Evolutionary conservation across 1,140 invertebrate species (phyloP).

Genomic region (Drosophila parabipectinata): DNA sequence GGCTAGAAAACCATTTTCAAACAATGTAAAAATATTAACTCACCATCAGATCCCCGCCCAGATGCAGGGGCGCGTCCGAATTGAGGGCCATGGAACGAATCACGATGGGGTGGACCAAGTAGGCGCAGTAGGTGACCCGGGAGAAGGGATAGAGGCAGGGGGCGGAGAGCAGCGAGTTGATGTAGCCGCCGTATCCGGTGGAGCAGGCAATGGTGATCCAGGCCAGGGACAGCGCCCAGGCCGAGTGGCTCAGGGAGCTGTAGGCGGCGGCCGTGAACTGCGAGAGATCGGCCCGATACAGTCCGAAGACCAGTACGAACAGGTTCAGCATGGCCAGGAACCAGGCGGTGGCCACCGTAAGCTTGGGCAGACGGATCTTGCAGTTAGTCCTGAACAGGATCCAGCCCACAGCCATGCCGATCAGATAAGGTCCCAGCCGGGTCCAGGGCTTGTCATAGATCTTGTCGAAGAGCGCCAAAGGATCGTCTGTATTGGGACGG

Average conservation of each 20-base stretch:
- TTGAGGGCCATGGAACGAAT: slow-evolving; percentile 91
- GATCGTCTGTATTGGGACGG: slow-evolving; percentile 91
- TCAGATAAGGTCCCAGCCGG: slow-evolving; percentile 91
- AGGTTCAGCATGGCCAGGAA: slow-evolving; percentile 87
- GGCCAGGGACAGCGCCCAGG: slow-evolving; percentile 91
- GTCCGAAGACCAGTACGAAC: slow-evolving; percentile 90
- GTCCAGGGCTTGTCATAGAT: slow-evolving; percentile 96
- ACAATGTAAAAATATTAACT: slow-evolving; percentile 49
- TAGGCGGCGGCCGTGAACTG: slow-evolving; percentile 90
- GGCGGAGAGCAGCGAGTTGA: slow-evolving; percentile 89
- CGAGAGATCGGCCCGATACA: slow-evolving; percentile 89
- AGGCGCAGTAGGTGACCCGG: slow-evolving; percentile 92
- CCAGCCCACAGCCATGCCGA: slow-evolving; percentile 93
- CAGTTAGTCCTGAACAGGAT: slow-evolving; percentile 92
- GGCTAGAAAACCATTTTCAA: not conserved
- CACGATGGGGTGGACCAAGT: slow-evolving; percentile 92
- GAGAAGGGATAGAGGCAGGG: slow-evolving; percentile 92
- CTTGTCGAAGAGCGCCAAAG: slow-evolving; percentile 92
- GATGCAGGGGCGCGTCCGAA: slow-evolving; percentile 90
- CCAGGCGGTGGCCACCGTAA: slow-evolving; percentile 90
- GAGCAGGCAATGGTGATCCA: slow-evolving; percentile 96
- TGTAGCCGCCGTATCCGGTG: slow-evolving; percentile 92
- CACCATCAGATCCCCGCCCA: slow-evolving; percentile 90
- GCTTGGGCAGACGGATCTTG: slow-evolving; percentile 90
- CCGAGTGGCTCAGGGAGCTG: slow-evolving; percentile 92